Base-by-base conservation (phyloP, 2,113 vertebrate genomes). In the Saguinus imperator region DNA sequence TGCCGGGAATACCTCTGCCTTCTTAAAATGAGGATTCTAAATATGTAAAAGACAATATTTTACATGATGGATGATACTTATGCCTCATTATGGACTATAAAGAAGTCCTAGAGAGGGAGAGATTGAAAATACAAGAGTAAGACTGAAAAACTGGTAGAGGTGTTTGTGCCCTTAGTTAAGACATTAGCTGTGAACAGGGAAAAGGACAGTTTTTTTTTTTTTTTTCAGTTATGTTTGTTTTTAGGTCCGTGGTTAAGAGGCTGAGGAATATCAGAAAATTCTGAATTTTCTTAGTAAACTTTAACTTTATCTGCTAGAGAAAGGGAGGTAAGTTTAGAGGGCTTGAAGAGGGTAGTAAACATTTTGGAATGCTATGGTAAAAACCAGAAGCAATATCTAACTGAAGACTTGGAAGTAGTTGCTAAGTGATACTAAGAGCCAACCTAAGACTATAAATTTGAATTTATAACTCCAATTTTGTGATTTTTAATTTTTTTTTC, bases 211-310 rank as follows among this genome's bases (percentile, higher is more conserved):
- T 48, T 89, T 13, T 61, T 37, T 61, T 89, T 96, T 4, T 9
- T 76, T 86, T 57, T 57, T 1, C 43, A 90, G 21, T 18, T 73
- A 21, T 32, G 1, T 79, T 68, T 68, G 21, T 88, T 84, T 95
- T 80, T 48, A 87, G 23, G 27, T 68, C 70, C 95, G 40, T 1
- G 6, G 2, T 73, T 93, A 87, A 45, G 66, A 79, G 85, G 23
- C 52, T 82, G 35, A 94, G 50, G 70, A 72, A 25, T 96, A 35
- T 89, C 55, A 75, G 9, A 82, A 29, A 83, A 87, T 84, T 58
- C 58, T 95, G 66, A 79, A 3, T 89, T 94, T 96, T 95, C 73
- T 50, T 92, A 77, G 87, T 87, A 92, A 95, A 80, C 27, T 94
- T 90, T 76, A 50, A 91, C 27, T 4, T 75, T 84, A 64, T 76